Base-by-base conservation (phyloP, 2,888 invertebrate genomes). In the Drosophila antonietae region DNA sequence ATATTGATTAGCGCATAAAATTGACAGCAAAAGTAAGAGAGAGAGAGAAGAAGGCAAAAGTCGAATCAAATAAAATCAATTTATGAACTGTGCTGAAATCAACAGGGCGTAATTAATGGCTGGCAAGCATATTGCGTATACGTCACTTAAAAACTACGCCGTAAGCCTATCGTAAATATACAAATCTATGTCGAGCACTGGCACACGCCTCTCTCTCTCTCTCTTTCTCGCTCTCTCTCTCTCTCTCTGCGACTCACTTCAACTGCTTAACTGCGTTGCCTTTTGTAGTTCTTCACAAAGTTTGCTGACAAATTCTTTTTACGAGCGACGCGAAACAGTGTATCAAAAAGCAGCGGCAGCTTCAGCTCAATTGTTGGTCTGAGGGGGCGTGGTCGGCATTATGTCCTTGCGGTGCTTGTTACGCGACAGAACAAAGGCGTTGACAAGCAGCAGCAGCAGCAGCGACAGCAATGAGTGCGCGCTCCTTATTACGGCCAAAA, bases 301-400 rank as follows among this genome's bases (percentile, higher is more conserved):
- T 78, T 65, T 61, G 77, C 75, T 86, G 84, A 85, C 84, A 84
- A 85, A 82, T 86, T 83, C 80, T 83, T 83, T 78, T 78, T 78
- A 79, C 79, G 79, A 76, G 66, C 71, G 63, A 35, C 71, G 61
- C 74, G 67, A 52, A 71, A 55, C 62, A 66, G 51, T 18, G 63
- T 52, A 74, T 74, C 71, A 63, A 77, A 70, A 44, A 39, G 15
- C 37, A 39, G 20, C 41, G n/a, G 37, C n/a, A 46, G 44, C n/a
- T 12, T 18, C n/a, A 46, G 44, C n/a, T 12, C 23, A 23, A 59
- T 47, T 44, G n/a, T 20, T 28, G n/a, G 39, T 8, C 33, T 28
- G 20, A 28, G 28, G 3, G 23, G 57, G 58, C 41, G 55, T 41
- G 55, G 55, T 55, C 55, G 28, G 28, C 63, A 65, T 76, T 80